A percentile compares a stretch with the other conserved stretches of the same genome.
Conservation (phyloP, 2,113 vertebrate genomes). For the Labeo rohita region DNA sequence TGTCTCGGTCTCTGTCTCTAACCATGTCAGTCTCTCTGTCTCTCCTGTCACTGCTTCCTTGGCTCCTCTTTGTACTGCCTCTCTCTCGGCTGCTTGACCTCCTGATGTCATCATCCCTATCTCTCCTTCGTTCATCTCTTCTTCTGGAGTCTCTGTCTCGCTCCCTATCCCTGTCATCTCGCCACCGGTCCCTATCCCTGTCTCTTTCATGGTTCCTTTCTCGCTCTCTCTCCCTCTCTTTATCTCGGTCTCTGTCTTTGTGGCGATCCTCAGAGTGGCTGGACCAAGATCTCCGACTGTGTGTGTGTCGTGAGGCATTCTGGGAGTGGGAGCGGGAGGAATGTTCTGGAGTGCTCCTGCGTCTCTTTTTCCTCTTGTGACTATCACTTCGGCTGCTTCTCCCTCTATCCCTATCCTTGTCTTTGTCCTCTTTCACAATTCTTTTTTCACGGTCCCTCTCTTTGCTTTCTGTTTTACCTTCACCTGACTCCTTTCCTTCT, state of each 20-base stretch:
- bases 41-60: constrained; percentile 64
- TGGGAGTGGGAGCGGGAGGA: constrained; percentile 54
- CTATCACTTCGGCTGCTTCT: constrained; percentile 73
- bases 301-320: constrained; percentile 59
- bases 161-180: constrained; percentile 56
- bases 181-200: constrained; percentile 53
- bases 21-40: constrained; percentile 53
- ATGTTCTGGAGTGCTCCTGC: constrained; percentile 65
- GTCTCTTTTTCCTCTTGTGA: constrained; percentile 71
- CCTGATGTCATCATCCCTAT: constrained; percentile 59
- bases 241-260: constrained; percentile 38
- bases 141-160: constrained; percentile 66
- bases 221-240: constrained; percentile 23
- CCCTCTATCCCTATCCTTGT: constrained; percentile 58
- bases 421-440: constrained; percentile 47
- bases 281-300: constrained; percentile 66
- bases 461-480: constrained; percentile 59
- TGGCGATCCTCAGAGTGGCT: constrained; percentile 69
- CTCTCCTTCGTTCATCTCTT: constrained; percentile 60
- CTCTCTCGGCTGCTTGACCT: constrained; percentile 71
- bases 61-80: constrained; percentile 63
- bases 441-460: constrained; percentile 48
- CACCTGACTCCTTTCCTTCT: constrained; percentile 51
- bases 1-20: constrained; percentile 63
- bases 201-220: constrained; percentile 68